Conservation (phyloP, 2,888 invertebrate genomes). For the Sinopyrophorus schimmeli region DNA sequence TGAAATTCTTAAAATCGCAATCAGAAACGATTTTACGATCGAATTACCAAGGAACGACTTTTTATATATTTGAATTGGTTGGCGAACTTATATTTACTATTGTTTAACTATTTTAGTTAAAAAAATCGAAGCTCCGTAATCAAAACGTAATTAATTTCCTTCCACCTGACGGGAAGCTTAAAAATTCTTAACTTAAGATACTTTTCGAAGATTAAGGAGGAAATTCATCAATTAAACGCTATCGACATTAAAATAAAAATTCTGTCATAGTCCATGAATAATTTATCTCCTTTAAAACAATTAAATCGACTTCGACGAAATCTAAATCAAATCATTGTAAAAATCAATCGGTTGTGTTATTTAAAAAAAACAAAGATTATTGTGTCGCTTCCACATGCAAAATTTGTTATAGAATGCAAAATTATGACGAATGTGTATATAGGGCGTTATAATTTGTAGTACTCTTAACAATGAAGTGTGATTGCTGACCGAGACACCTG, state of each 20-base stretch:
- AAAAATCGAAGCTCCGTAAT: no score
- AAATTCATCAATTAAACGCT: constrained; percentile 9
- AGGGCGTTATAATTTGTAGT: constrained; percentile 26
- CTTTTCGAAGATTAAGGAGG: background rate
- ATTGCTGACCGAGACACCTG: constrained; percentile 25
- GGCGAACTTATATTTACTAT: no score
- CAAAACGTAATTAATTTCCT: no score
- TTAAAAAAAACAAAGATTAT: no score
- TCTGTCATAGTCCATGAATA: constrained; percentile 4
- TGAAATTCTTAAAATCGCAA: no score
- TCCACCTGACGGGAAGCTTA: background rate
- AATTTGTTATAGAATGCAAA: constrained; percentile 17
- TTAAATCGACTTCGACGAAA: no score
- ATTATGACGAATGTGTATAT: constrained; percentile 19
- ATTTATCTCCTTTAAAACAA: constrained; percentile 8
- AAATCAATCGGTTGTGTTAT: no score
- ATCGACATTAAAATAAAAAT: constrained; percentile 9
- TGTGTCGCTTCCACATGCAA: constrained; percentile 1
- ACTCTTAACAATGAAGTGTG: constrained; percentile 15
- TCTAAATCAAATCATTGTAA: no score
- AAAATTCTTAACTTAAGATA: background rate
- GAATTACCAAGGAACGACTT: no score
- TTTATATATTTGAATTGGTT: no score
- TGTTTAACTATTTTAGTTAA: no score
- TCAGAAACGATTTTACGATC: no score